Evolutionary conservation across 2,113 vertebrate species (phyloP).

Genomic region (Corynorhinus townsendii): DNA sequence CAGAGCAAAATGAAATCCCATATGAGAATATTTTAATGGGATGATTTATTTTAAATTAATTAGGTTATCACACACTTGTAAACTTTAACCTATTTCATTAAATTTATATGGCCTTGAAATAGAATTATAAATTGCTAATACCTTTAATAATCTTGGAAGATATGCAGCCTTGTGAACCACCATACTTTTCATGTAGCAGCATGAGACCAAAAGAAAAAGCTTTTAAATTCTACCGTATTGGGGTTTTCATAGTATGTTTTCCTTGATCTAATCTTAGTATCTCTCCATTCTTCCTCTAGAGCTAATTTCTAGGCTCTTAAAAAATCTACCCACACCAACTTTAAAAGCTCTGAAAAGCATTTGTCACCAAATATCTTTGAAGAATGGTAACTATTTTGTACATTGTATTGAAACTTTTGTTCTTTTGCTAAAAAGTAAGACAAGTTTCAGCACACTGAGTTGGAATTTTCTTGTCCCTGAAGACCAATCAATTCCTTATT

Average conservation of each 20-base stretch:
- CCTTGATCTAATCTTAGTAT: constrained; percentile 44
- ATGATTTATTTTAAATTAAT: constrained; percentile 27
- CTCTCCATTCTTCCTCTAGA: constrained; percentile 40
- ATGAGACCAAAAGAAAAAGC: constrained; percentile 36
- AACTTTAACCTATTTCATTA: constrained; percentile 75
- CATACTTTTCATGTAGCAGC: constrained; percentile 64
- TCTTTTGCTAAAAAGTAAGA: background rate
- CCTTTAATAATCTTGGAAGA: constrained; percentile 73
- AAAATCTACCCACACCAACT: constrained; percentile 31
- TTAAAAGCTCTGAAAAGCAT: constrained; percentile 36
- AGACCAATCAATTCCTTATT: background rate
- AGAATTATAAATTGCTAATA: constrained; percentile 76
- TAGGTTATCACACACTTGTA: constrained; percentile 56
- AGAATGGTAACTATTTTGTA: background rate
- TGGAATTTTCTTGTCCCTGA: constrained; percentile 6
- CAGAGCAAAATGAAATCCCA: constrained; percentile 70
- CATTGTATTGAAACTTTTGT: background rate
- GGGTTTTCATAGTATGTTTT: constrained; percentile 46
- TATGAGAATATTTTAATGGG: constrained; percentile 67
- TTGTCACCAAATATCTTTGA: constrained; percentile 8
- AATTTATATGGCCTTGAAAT: constrained; percentile 70
- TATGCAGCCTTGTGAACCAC: constrained; percentile 61
- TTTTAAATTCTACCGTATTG: constrained; percentile 71
- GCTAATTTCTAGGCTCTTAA: constrained; percentile 37
- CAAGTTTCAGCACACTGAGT: background rate